Conservation (phyloP, 2,888 invertebrate genomes). For the Sacculina carcini region DNA sequence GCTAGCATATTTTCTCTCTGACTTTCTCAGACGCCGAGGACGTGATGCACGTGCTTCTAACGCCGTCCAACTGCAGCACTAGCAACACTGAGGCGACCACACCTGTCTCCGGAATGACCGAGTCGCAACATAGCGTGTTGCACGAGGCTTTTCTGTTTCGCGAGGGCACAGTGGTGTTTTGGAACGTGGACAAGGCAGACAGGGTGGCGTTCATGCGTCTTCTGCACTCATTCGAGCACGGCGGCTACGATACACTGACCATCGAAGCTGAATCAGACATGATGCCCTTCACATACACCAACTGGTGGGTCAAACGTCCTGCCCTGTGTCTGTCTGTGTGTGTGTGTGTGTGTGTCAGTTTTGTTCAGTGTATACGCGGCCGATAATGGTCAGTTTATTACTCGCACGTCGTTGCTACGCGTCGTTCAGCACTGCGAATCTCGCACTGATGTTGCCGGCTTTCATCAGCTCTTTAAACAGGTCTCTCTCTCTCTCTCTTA, state of each 20-base stretch:
- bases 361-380: constrained; percentile 62
- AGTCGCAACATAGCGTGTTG: constrained; percentile 9
- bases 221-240: constrained; percentile 32
- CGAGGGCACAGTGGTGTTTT: constrained; percentile 69
- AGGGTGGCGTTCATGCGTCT: constrained; percentile 46
- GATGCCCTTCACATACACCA: constrained; percentile 47
- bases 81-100: too few relatives aligned
- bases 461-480: neutral
- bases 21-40: neutral
- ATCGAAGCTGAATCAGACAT: constrained; percentile 52
- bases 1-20: too few relatives aligned
- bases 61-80: too few relatives aligned
- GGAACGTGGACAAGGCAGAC: constrained; percentile 64
- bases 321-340: too few relatives aligned
- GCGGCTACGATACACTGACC: constrained; percentile 38
- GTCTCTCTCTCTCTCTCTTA: too few relatives aligned
- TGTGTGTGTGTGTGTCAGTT: too few relatives aligned
- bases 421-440: constrained; percentile 1
- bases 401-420: neutral
- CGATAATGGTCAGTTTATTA: constrained; percentile 32
- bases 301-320: constrained; percentile 18
- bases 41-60: neutral
- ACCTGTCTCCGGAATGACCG: too few relatives aligned
- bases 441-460: neutral
- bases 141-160: constrained; percentile 63